phyloP scores from a whole-genome alignment of 2,888 invertebrate species.

The Tipula confusa region DNA sequence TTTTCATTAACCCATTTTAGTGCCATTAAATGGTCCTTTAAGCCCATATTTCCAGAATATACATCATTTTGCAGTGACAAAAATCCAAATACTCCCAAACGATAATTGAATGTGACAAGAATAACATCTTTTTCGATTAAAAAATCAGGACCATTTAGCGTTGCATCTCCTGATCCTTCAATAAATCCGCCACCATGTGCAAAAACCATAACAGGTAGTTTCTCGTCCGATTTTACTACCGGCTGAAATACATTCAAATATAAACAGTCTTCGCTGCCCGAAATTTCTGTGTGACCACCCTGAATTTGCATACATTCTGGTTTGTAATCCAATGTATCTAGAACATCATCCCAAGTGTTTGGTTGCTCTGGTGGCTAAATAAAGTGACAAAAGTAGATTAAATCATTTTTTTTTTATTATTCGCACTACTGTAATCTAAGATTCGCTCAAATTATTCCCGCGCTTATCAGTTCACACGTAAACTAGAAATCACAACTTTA shows the following conservation, averaged over 20 bases:
- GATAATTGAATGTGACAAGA: slow-evolving; percentile 27
- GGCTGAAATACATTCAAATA: neutral
- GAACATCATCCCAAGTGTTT: neutral
- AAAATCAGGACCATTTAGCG: slow-evolving; percentile 28
- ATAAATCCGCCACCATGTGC: slow-evolving; percentile 31
- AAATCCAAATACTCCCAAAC: neutral
- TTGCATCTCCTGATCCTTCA: neutral
- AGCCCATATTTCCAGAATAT: slow-evolving; percentile 4
- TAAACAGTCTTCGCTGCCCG: neutral
- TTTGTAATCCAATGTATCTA: neutral
- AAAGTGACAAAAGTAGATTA: neutral
- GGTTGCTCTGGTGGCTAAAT: neutral
- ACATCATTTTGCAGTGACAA: neutral
- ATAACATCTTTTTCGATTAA: slow-evolving; percentile 29
- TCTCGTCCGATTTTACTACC: neutral
- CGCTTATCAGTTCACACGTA: neutral
- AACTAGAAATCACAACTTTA: too few species aligned
- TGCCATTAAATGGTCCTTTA: neutral
- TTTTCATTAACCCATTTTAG: slow-evolving; percentile 26
- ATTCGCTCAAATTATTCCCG: neutral
- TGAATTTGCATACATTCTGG: neutral
- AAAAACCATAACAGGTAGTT: slow-evolving; percentile 31
- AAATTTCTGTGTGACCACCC: neutral
- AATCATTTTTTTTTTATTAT: too few species aligned
- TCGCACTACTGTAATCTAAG: too few species aligned